Evolutionary conservation across 2,888 invertebrate genomes (phyloP).

Genomic region (Cistogaster globosa): DNA sequence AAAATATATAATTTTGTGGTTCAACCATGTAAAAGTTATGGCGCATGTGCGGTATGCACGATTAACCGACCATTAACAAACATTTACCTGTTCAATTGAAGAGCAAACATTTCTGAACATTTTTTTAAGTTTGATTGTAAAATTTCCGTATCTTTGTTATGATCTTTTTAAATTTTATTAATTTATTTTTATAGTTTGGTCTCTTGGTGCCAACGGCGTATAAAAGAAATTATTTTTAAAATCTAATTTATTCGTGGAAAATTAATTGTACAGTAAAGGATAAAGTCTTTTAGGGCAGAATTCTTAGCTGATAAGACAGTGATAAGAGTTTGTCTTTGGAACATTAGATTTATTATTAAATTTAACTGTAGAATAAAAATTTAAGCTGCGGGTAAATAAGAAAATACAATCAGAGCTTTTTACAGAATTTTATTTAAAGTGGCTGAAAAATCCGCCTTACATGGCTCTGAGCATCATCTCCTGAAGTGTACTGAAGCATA

Average conservation of each 20-base stretch:
- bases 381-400: too few relatives aligned
- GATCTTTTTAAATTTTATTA: constrained; percentile 6
- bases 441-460: too few relatives aligned
- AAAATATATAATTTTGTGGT: not conserved
- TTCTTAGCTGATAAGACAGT: too few relatives aligned
- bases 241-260: not conserved
- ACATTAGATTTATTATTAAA: too few relatives aligned
- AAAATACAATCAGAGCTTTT: too few relatives aligned
- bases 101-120: constrained; percentile 8
- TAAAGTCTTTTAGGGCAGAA: too few relatives aligned
- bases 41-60: not conserved
- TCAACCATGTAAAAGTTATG: not conserved
- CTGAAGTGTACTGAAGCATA: too few relatives aligned
- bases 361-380: too few relatives aligned
- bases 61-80: not conserved
- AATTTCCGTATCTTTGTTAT: constrained; percentile 39
- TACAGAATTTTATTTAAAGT: too few relatives aligned
- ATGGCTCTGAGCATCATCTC: too few relatives aligned
- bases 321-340: too few relatives aligned
- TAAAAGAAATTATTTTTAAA: constrained; percentile 8
- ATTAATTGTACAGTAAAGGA: not conserved
- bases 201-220: not conserved
- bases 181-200: constrained; percentile 62
- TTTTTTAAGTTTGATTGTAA: constrained; percentile 1
- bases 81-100: constrained; percentile 42